A percentile compares a stretch with the other conserved stretches of the same genome.
Evolutionary conservation across 35 echinoderm and acorn worm species (phyloP).

Genomic region (Hemicentrotus pulcherrimus): DNA sequence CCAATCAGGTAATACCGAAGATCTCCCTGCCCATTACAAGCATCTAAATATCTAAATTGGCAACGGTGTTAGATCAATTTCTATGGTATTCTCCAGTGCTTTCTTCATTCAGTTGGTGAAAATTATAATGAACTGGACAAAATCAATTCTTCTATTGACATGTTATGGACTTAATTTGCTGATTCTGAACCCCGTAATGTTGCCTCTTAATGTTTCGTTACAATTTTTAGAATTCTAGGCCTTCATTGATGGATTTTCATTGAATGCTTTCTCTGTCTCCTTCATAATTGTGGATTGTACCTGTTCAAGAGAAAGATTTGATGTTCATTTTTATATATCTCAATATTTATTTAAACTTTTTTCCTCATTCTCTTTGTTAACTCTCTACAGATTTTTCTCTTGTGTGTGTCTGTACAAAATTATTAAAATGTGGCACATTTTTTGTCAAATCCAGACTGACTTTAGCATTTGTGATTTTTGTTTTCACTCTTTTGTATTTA

Average conservation of each 20-base stretch:
- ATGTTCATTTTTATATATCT: constrained; percentile 38
- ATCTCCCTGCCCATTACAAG: not conserved
- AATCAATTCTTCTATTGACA: not conserved
- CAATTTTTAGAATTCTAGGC: not conserved
- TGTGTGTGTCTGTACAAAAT: constrained; percentile 48
- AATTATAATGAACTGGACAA: not conserved
- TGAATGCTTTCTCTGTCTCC: constrained; percentile 1
- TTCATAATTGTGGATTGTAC: constrained; percentile 25
- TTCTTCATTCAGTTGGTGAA: not conserved
- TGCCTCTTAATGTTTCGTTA: not conserved
- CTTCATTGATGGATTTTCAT: not conserved
- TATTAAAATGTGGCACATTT: constrained; percentile 45
- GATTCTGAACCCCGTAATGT: not conserved
- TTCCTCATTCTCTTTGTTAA: constrained; percentile 24
- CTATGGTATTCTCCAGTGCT: not conserved
- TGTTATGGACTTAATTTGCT: not conserved
- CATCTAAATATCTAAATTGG: not conserved
- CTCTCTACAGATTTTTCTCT: constrained; percentile 20
- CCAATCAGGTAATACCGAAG: too few species aligned
- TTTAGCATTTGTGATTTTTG: not conserved
- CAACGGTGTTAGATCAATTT: not conserved
- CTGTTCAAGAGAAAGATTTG: constrained; percentile 24
- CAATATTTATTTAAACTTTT: constrained; percentile 44
- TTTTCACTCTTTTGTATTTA: too few species aligned
- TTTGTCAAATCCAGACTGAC: constrained; percentile 23